Evolutionary conservation across 2,113 vertebrate species (phyloP), one percentile per base, ranked within the genome.

Genomic region (Chrysemys picta): DNA sequence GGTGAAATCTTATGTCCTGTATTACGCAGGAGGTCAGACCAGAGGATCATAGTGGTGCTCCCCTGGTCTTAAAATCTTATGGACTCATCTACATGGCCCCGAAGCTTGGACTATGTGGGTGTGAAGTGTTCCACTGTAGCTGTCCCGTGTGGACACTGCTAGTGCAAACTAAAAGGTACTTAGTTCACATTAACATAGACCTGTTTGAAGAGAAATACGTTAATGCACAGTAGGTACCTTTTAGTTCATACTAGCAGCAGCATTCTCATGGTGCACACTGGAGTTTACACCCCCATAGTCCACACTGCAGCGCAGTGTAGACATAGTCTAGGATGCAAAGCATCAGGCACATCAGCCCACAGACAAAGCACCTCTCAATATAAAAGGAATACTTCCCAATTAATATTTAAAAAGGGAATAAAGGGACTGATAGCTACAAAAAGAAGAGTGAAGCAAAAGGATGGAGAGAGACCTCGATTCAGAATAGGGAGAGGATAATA

Each of bases 61-160:
- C 56, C 84, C 53, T 19, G 90, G 56, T 56, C 49, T 94, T 93
- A 84, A 93, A 93, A 91, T 86, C 17, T 59, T n/a, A 69, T 69
- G 35, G 65, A 8, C 35, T 69, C 17, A 69, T 69, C 65, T 69
- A 69, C 17, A 69, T 21, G 8, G 17, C 17, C 35, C 8, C n/a
- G 3, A 69, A n/a, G 35, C 21, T n/a, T 19, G 17, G 35, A 38
- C 9, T 69, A 69, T 16, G 8, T 69, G 17, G 17, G 35, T 69
- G 65, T n/a, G n/a, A 69, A 38, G 17, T 38, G 35, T 69, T n/a
- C 65, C 14, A 16, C 16, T 69, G 17, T 69, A 38, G 21, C 35
- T 69, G 35, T 69, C 16, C 35, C 31, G 5, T 38, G 35, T 69
- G 17, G 65, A 69, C 17, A 69, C 8, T 69, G 65, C 65, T 69